These are phyloP conservation scores for Phengaris alcon DNA, from an alignment of 2,888 invertebrate genomes.

Conservation along the genomic window DNA sequence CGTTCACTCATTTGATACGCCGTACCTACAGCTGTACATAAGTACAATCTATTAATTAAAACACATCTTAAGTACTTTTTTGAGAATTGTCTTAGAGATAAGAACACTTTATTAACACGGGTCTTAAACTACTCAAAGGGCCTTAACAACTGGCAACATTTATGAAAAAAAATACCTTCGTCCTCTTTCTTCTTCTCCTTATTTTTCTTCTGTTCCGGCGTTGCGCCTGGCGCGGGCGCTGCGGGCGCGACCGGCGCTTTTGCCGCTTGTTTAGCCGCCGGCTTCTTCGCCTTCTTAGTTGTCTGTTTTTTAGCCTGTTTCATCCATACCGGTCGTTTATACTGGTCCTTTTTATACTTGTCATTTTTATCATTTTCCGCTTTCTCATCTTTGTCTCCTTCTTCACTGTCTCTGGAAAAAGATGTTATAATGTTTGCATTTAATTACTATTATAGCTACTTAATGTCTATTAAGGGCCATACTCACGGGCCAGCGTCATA, in stretches of 20 bases:
- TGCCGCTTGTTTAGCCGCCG: constrained; percentile 79
- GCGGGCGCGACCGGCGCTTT: constrained; percentile 60
- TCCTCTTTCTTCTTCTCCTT: constrained; percentile 71
- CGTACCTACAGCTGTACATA: no score
- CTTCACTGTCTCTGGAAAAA: constrained; percentile 74
- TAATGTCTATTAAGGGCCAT: no score
- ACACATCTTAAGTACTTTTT: no score
- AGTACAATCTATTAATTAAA: no score
- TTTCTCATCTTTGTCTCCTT: constrained; percentile 67
- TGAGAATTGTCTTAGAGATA: no score
- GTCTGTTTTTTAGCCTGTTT: constrained; percentile 82
- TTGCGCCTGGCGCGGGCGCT: constrained; percentile 46
- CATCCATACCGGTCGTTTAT: constrained; percentile 90
- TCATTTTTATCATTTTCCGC: constrained; percentile 55
- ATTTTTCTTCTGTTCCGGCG: constrained; percentile 32
- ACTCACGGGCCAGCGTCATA: no score
- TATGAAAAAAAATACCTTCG: constrained; percentile 42
- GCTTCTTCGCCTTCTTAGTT: constrained; percentile 73
- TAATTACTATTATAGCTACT: no score
- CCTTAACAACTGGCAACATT: neutral
- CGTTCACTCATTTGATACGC: no score
- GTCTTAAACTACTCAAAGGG: no score
- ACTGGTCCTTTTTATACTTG: constrained; percentile 70
- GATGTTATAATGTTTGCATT: no score
- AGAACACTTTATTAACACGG: no score